A percentile compares a stretch with the other conserved stretches of the same genome.
Evolutionary conservation across 2,888 invertebrate species (phyloP).

Genomic region (Andricus quercusramuli): DNA sequence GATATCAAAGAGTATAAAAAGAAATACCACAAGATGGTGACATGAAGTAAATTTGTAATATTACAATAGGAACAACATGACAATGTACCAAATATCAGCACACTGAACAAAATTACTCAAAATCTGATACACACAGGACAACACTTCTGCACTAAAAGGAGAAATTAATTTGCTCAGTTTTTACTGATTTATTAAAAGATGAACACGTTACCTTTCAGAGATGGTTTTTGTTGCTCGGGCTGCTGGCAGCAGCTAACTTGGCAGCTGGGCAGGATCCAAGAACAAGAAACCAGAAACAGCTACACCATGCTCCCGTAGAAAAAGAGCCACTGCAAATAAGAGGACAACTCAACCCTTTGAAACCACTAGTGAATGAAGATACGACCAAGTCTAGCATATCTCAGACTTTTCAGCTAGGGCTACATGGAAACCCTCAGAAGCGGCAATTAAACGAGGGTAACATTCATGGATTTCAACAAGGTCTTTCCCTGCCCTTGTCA

Average conservation of each 20-base stretch:
- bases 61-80: conserved; percentile 3
- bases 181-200: background rate
- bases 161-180: background rate
- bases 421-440: background rate
- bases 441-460: background rate
- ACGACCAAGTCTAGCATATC: background rate
- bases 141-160: background rate
- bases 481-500: background rate
- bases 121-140: conserved; percentile 16
- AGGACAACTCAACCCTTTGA: too few relatives aligned
- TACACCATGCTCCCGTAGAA: background rate
- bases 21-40: background rate
- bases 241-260: conserved; percentile 57
- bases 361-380: background rate
- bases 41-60: conserved; percentile 3
- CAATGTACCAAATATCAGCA: background rate
- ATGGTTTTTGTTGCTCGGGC: conserved; percentile 64
- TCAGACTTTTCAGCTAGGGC: background rate
- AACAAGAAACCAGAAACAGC: conserved; percentile 51
- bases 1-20: background rate
- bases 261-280: conserved; percentile 64
- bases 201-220: conserved; percentile 55
- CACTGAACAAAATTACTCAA: conserved; percentile 16
- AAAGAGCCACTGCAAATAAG: too few relatives aligned
- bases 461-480: background rate